Base-by-base conservation (phyloP, 2,113 vertebrate species). In the Corythaeola cristata region DNA sequence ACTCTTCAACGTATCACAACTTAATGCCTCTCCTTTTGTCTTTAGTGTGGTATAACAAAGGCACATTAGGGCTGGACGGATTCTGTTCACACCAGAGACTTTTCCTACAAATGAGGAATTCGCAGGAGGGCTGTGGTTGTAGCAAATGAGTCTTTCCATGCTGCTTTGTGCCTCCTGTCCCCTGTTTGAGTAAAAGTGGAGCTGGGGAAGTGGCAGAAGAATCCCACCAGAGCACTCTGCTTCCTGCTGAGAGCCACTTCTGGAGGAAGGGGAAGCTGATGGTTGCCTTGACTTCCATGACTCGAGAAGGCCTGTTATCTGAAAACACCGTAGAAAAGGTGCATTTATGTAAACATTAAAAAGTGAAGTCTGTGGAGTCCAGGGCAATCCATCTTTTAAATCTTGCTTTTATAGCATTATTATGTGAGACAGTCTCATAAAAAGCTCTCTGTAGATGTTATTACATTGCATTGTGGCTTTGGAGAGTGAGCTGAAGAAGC, bases 281-380 rank as follows among this genome's bases (percentile, higher is more conserved):
- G 64, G 12, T 16, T 68, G 72, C 74, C 53, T 67, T 37, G 41
- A 19, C 74, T 88, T 74, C 28, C 72, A 45, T 10, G 52, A 16
- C 76, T 75, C 23, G 78, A 67, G 77, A 92, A 77, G 64, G 33
- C 58, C 69, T 0, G 1, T 76, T 84, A 81, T 56, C 90, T 33
- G 47, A 77, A 94, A 90, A 85, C 83, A 41, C 68, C 0, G 0
- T 0, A 1, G 74, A 78, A 93, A 97, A 97, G 77, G 83, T 94
- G 82, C 93, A 83, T 97, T 97, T 97, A 98, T 95, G 97, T 96
- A 98, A 98, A 98, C 97, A 97, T 98, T 96, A 97, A 95, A 96
- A 97, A 97, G 94, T 96, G 58, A 87, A 92, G 67, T 96, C 97
- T 97, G 90, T 37, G 83, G 88, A 97, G 97, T 97, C 97, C 97